Evolutionary conservation across 2,888 invertebrate species (phyloP).

Genomic region (Cristatella mucedo): DNA sequence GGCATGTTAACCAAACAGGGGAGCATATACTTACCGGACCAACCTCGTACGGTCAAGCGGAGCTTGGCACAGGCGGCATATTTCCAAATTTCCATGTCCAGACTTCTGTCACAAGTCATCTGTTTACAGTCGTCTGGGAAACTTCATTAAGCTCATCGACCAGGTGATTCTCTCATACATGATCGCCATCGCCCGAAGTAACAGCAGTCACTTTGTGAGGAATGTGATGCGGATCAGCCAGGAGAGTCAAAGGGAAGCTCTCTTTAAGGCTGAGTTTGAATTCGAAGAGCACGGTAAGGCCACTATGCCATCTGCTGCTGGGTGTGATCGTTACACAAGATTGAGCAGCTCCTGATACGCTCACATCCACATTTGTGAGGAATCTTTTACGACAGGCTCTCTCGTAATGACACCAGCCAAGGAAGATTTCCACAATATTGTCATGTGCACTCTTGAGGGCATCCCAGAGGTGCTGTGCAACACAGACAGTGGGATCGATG

Average conservation of each 20-base stretch:
- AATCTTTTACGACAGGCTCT: slow-evolving; percentile 16
- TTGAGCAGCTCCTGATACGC: no score
- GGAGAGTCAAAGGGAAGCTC: slow-evolving; percentile 20
- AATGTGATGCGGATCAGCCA: slow-evolving; percentile 18
- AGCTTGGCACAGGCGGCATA: no score
- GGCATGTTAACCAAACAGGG: no score
- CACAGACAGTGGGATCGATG: slow-evolving; percentile 10
- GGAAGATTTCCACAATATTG: slow-evolving; percentile 20
- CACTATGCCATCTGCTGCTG: no score
- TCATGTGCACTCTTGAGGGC: slow-evolving; percentile 20
- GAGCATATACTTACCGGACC: no score
- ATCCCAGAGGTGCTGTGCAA: slow-evolving; percentile 23
- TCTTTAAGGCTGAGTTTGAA: slow-evolving; percentile 25
- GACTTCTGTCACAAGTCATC: neutral
- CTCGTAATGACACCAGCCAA: slow-evolving; percentile 23
- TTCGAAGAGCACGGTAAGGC: slow-evolving; percentile 25
- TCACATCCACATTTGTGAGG: no score
- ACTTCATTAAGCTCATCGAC: slow-evolving; percentile 32
- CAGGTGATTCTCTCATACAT: slow-evolving; percentile 33
- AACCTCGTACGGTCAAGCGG: no score
- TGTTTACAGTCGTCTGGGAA: slow-evolving; percentile 24
- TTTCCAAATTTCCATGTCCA: no score
- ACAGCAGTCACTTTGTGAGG: slow-evolving; percentile 24
- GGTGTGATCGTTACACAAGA: no score
- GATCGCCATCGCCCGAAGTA: slow-evolving; percentile 25